These are phyloP conservation scores for Halocynthia aurantium DNA, from an alignment of 23 tunicate species.

Conservation along the genomic window DNA sequence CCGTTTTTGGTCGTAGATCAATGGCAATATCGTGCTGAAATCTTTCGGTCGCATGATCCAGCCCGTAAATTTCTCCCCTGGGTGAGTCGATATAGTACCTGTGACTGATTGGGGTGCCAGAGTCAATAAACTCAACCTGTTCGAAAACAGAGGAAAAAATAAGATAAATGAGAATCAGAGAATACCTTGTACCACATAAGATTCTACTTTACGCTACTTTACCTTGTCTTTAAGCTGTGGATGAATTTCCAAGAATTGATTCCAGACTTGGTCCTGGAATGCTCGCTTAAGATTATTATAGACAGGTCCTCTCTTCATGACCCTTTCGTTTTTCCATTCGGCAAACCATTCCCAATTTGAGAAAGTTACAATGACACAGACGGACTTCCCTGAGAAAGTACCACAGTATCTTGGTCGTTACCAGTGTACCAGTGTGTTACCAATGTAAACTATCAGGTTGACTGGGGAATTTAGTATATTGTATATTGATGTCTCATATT, in stretches of 20 bases:
- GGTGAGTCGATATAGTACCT: constrained; percentile 8
- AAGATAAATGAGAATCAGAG: no score
- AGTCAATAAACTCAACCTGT: constrained; percentile 29
- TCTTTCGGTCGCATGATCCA: constrained; percentile 16
- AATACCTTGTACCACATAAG: no score
- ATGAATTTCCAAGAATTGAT: constrained; percentile 13
- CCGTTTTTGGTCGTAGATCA: constrained; percentile 25
- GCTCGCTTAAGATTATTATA: constrained; percentile 25
- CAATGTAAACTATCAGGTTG: no score
- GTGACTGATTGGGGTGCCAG: constrained; percentile 32
- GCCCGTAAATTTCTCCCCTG: constrained; percentile 32
- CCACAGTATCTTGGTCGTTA: no score
- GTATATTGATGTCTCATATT: no score
- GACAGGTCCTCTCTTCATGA: constrained; percentile 27
- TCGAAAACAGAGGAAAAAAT: background rate
- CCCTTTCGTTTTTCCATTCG: constrained; percentile 37
- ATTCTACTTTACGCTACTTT: no score
- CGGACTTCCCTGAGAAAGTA: constrained; percentile 17
- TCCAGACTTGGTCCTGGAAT: constrained; percentile 22
- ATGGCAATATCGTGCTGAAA: constrained; percentile 6
- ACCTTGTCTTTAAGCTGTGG: constrained; percentile 35
- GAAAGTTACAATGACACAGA: constrained; percentile 36
- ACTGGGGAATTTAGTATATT: no score
- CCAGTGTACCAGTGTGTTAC: no score
- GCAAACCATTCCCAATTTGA: constrained; percentile 26